Evolutionary conservation across 2,113 vertebrate genomes (phyloP), one percentile per base, ranked within the genome.

Genomic region (Chrysochloris asiatica): DNA sequence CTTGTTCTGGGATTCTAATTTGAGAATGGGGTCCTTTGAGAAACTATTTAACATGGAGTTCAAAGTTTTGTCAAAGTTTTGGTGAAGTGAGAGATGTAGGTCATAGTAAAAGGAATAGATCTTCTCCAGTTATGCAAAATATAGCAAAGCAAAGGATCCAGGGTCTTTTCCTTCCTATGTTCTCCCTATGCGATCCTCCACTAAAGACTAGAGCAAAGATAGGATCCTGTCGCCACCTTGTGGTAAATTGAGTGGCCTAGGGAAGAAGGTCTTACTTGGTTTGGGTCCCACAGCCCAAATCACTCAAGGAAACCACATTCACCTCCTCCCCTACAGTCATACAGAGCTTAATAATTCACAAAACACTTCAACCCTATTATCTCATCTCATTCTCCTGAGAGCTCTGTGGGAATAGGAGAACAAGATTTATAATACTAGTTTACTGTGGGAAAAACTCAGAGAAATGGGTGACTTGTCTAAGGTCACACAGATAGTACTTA

Each of bases 191-290:
- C 21, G 8, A 22, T 4, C 7, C 10, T 2, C 71, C 14, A 2
- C 38, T 13, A 24, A 26, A 61, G 59, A 28, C 59, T 26, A 24
- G 59, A 61, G 59, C 8, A 61, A 26, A 93, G 52, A 85, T 50
- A 54, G 71, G 76, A 48, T 83, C 84, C 75, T 94, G 76, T 95
- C 94, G 95, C 96, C 95, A 89, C 86, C 94, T 90, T 36, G 95
- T 96, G 96, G 86, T 48, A 65, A 4, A 78, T 0, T 45, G 8
- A 38, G 30, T 54, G 75, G 41, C 36, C 83, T 16, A 88, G 63
- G 65, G 61, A 72, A 76, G 54, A 67, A 82, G 26, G 6, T 2
- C 75, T 50, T 45, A 3, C 30, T 75, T 59, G 50, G 38, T 22
- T 24, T 45, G 45, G 26, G 26, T 48, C 6, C 43, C 47, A 19